phyloP scores from a whole-genome alignment of 1,140 invertebrate genomes.

The Dermatophagoides farinae region DNA sequence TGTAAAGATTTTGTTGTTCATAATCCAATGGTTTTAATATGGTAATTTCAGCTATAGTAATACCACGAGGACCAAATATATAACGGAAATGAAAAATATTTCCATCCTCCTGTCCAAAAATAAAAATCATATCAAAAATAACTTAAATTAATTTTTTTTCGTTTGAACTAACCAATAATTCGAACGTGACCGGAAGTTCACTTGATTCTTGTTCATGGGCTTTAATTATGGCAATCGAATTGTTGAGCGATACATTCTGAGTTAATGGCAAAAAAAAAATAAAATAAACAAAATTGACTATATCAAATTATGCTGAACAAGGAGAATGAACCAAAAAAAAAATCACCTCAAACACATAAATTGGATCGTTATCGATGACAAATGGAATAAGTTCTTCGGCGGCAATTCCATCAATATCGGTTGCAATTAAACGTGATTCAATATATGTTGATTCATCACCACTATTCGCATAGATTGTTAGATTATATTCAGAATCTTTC shows the following conservation, averaged over 20 bases:
- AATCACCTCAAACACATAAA: slow-evolving; percentile 19
- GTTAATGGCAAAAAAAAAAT: not conserved
- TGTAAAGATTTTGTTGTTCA: slow-evolving; percentile 61
- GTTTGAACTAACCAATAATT: slow-evolving; percentile 43
- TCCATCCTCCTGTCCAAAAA: slow-evolving; percentile 35
- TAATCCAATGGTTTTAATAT: slow-evolving; percentile 54
- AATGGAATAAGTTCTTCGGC: slow-evolving; percentile 16
- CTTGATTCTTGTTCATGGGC: slow-evolving; percentile 51
- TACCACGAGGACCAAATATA: slow-evolving; percentile 43
- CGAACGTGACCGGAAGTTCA: slow-evolving; percentile 50
- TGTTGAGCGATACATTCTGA: slow-evolving; percentile 51
- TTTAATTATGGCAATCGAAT: slow-evolving; percentile 54
- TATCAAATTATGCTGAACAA: not conserved
- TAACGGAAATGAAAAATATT: slow-evolving; percentile 49
- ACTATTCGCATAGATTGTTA: slow-evolving; percentile 21
- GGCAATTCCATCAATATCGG: slow-evolving; percentile 3
- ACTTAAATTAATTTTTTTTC: not conserved
- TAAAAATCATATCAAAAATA: slow-evolving; percentile 15
- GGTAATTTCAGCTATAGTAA: slow-evolving; percentile 49
- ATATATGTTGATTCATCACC: slow-evolving; percentile 18
- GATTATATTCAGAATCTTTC: slow-evolving; percentile 17
- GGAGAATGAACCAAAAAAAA: not conserved
- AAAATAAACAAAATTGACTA: not conserved
- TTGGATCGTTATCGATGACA: slow-evolving; percentile 15
- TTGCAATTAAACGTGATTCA: slow-evolving; percentile 19